Conservation (phyloP, 1,140 invertebrate species). For the Pectinophora gossypiella region DNA sequence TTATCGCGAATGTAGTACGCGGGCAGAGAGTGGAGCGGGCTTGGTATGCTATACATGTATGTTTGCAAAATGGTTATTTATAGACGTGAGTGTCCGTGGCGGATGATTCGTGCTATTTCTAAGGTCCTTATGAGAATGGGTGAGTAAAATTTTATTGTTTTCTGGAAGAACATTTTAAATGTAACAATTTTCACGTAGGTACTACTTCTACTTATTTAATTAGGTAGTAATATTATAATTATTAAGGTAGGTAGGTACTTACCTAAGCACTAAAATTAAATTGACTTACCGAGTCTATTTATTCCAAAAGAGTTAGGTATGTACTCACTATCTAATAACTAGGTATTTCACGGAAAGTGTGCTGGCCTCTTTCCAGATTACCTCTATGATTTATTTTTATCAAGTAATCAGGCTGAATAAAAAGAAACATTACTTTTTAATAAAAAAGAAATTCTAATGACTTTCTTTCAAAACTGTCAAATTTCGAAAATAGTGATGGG, state of each 20-base stretch:
- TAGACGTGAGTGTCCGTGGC: slow-evolving; percentile 61
- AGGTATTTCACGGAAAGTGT: too few relatives aligned
- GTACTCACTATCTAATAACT: too few relatives aligned
- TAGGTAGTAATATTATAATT: too few relatives aligned
- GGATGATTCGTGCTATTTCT: slow-evolving; percentile 63
- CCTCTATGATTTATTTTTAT: neutral
- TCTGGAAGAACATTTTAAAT: too few relatives aligned
- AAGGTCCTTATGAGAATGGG: slow-evolving; percentile 26
- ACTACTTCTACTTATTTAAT: too few relatives aligned
- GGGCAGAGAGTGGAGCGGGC: slow-evolving; percentile 47
- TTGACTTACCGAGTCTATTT: too few relatives aligned
- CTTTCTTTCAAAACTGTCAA: slow-evolving; percentile 12
- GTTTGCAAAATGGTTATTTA: slow-evolving; percentile 70
- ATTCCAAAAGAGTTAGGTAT: too few relatives aligned
- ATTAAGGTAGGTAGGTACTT: too few relatives aligned
- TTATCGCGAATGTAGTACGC: slow-evolving; percentile 70
- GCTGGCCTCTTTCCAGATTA: neutral
- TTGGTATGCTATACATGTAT: slow-evolving; percentile 44
- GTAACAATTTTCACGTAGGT: too few relatives aligned
- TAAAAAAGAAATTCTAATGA: slow-evolving; percentile 14
- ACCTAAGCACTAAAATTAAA: too few relatives aligned
- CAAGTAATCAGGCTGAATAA: slow-evolving; percentile 1
- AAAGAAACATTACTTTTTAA: slow-evolving; percentile 19
- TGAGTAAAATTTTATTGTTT: too few relatives aligned
- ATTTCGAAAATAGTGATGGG: slow-evolving; percentile 47